Evolutionary conservation across 2,113 vertebrate genomes (phyloP).

Genomic region (Apistogramma diplotaenia): DNA sequence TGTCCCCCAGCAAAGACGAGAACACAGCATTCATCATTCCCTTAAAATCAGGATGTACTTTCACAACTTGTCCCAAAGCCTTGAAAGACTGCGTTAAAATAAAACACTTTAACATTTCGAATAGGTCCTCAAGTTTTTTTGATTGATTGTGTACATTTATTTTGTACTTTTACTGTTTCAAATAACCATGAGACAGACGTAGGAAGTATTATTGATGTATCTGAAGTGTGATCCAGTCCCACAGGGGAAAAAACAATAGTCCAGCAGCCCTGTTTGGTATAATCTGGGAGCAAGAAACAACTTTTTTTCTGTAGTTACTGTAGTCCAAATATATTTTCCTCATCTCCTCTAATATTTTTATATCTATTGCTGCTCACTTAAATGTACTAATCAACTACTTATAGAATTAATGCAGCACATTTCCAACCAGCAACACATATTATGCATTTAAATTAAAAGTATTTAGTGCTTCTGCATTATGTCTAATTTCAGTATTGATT

Average conservation of each 20-base stretch:
- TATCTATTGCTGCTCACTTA: background rate
- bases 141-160: slow-evolving; percentile 30
- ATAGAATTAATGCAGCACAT: background rate
- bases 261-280: background rate
- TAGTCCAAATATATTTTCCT: background rate
- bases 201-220: slow-evolving; percentile 44
- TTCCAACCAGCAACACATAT: background rate
- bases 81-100: slow-evolving; percentile 21
- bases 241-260: slow-evolving; percentile 2
- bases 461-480: background rate
- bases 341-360: background rate
- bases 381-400: background rate
- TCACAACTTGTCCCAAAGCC: slow-evolving; percentile 22
- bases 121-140: slow-evolving; percentile 17
- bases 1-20: slow-evolving; percentile 58
- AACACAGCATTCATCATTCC: slow-evolving; percentile 60
- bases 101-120: slow-evolving; percentile 16
- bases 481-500: background rate
- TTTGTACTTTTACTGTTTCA: slow-evolving; percentile 19
- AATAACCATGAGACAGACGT: background rate
- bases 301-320: background rate
- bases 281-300: background rate
- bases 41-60: slow-evolving; percentile 46
- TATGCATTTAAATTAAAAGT: background rate
- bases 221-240: slow-evolving; percentile 6